phyloP scores from a whole-genome alignment of 2,797 vertebrate species.

The Tachyglossus aculeatus region DNA sequence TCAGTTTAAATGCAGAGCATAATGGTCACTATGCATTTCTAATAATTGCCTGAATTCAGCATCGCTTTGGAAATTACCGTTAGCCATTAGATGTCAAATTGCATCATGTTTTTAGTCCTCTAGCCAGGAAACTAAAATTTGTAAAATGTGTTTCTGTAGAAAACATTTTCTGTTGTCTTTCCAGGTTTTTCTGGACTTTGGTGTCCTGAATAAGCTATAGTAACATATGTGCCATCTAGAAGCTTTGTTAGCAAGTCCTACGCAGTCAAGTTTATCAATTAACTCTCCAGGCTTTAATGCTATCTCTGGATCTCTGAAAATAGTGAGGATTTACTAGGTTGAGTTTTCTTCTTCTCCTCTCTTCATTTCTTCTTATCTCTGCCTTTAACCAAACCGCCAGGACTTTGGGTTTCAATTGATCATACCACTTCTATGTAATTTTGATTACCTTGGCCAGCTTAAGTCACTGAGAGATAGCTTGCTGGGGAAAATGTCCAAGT shows the following conservation, averaged over 20 bases:
- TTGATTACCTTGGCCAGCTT: too few species aligned
- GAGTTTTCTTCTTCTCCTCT: neutral
- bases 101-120: neutral
- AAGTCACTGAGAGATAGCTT: neutral
- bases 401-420: fast-evolving
- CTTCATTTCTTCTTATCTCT: neutral
- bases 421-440: too few species aligned
- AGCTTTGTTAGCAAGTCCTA: neutral
- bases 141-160: fast-evolving
- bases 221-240: neutral
- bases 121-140: fast-evolving
- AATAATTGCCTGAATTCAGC: slow-evolving; percentile 4
- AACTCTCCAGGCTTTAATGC: neutral
- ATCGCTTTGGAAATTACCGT: fast-evolving
- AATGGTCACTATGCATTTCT: neutral
- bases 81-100: fast-evolving
- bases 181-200: neutral
- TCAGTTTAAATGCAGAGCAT: neutral
- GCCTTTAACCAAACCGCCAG: neutral
- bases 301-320: neutral
- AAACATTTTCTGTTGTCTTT: neutral
- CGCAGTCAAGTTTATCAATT: neutral
- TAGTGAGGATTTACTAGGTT: neutral
- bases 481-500: neutral
- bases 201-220: neutral